A percentile compares a stretch with the other conserved stretches of the same genome.
These are phyloP conservation scores for Rafetus swinhoei DNA, from an alignment of 2,113 vertebrate species.

Conservation along the genomic window DNA sequence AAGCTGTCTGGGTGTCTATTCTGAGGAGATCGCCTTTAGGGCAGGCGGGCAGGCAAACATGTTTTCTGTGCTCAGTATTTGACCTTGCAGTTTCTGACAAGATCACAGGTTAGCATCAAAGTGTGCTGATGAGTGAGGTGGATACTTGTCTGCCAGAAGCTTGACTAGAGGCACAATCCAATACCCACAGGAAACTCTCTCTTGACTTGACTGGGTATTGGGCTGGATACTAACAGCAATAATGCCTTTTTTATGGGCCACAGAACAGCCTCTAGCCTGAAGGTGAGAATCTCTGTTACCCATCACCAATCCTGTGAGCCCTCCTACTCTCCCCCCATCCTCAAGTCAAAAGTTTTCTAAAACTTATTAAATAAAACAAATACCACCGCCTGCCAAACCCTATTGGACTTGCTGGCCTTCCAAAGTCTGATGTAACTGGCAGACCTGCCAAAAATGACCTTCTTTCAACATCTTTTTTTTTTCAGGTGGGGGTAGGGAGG, in stretches of 20 bases:
- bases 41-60: not conserved
- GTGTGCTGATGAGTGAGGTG: accelerated
- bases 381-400: slow-evolving; percentile 20
- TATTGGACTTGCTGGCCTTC: slow-evolving; percentile 53
- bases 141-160: not conserved
- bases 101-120: accelerated
- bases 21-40: accelerated
- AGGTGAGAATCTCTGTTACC: slow-evolving; percentile 49
- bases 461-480: slow-evolving; percentile 77
- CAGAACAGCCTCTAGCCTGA: accelerated
- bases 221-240: not conserved
- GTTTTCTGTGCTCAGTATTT: not conserved
- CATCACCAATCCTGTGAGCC: slow-evolving; percentile 46
- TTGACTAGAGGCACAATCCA: accelerated
- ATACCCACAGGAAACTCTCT: not conserved
- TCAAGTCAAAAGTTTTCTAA: slow-evolving; percentile 38
- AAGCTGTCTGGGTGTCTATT: not conserved
- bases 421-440: slow-evolving; percentile 62
- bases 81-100: not conserved
- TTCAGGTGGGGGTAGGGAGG: slow-evolving; percentile 24
- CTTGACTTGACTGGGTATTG: not conserved
- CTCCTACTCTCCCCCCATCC: slow-evolving; percentile 23
- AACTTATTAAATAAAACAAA: slow-evolving; percentile 63
- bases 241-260: not conserved
- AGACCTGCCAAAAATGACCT: slow-evolving; percentile 81